Evolutionary conservation across 2,113 vertebrate species (phyloP).

Genomic region (Leptodactylus fuscus): DNA sequence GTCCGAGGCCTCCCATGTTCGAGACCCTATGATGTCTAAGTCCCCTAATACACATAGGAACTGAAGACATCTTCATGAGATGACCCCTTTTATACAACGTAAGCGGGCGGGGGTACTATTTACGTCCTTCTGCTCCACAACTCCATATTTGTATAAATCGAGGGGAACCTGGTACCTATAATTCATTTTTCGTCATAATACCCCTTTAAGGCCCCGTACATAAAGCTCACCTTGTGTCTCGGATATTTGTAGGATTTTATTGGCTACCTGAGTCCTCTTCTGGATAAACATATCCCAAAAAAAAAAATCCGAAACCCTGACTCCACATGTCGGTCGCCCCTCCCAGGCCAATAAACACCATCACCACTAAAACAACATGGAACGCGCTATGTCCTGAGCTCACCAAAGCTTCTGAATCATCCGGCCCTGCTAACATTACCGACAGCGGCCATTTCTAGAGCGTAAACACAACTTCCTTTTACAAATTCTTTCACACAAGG

Average conservation of each 20-base stretch:
- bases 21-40: too few species aligned
- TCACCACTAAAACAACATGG: slow-evolving; percentile 31
- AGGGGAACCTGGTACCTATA: neutral
- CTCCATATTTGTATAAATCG: neutral
- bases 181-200: neutral
- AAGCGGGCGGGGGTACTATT: neutral
- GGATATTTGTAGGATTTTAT: slow-evolving; percentile 14
- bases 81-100: neutral
- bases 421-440: slow-evolving; percentile 25
- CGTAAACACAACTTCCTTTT: slow-evolving; percentile 54
- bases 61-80: neutral
- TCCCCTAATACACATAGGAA: too few species aligned
- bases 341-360: slow-evolving; percentile 33
- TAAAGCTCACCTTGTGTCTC: slow-evolving; percentile 31
- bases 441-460: slow-evolving; percentile 12
- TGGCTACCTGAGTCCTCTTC: slow-evolving; percentile 2
- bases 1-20: too few species aligned
- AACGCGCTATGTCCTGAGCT: slow-evolving; percentile 12
- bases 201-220: slow-evolving; percentile 7
- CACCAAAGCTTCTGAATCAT: slow-evolving; percentile 25
- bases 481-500: slow-evolving; percentile 44
- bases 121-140: too few species aligned
- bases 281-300: slow-evolving; percentile 36
- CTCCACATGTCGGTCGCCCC: slow-evolving; percentile 27
- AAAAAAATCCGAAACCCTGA: neutral